phyloP scores from a whole-genome alignment of 2,797 vertebrate genomes.

The Manis crassicaudata region DNA sequence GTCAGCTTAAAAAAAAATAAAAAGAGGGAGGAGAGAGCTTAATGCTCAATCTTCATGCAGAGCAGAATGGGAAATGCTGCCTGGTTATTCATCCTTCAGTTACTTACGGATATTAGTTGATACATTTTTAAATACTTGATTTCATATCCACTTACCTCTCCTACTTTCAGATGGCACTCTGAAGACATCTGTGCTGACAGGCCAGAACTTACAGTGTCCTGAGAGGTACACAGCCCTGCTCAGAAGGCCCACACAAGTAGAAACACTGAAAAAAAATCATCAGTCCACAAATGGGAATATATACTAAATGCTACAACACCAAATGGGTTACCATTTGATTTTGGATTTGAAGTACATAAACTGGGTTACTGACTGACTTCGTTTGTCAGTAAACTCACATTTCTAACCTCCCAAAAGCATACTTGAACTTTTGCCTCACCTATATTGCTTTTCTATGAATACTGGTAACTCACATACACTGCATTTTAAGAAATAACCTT shows the following conservation, averaged over 20 bases:
- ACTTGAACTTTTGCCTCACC: neutral
- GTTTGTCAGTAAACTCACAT: neutral
- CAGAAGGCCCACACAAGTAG: slow-evolving; percentile 66
- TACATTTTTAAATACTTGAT: slow-evolving; percentile 62
- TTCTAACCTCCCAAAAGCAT: neutral
- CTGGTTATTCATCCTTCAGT: neutral
- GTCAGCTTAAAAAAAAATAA: slow-evolving; percentile 8
- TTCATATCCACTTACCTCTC: slow-evolving; percentile 52
- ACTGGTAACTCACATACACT: neutral
- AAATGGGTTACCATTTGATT: slow-evolving; percentile 22
- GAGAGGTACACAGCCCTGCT: neutral
- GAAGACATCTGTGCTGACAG: slow-evolving; percentile 46
- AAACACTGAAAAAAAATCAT: neutral
- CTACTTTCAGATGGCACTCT: slow-evolving; percentile 61
- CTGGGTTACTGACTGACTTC: neutral
- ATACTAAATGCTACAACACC: slow-evolving; percentile 59
- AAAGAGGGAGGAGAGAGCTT: neutral
- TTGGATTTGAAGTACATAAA: slow-evolving; percentile 4
- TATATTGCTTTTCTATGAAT: neutral
- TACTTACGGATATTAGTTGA: neutral
- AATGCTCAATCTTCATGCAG: neutral
- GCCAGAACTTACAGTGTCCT: neutral
- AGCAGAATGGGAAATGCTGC: slow-evolving; percentile 4
- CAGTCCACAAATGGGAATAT: slow-evolving; percentile 29
- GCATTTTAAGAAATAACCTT: neutral